A percentile compares a stretch with the other conserved stretches of the same genome.
phyloP scores from a whole-genome alignment of 2,797 vertebrate genomes.

The Sebastes glaucus region DNA sequence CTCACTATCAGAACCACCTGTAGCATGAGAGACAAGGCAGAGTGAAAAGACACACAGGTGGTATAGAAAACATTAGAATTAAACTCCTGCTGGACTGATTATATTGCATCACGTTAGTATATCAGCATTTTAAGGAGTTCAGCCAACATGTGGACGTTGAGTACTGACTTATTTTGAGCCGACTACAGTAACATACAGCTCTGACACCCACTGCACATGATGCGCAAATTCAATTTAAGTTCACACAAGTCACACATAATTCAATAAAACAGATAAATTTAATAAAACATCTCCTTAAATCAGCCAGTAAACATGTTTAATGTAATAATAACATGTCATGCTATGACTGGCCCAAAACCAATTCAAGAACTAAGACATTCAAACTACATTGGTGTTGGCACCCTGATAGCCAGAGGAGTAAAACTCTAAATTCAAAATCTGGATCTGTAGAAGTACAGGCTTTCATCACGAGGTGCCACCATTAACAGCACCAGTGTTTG shows the following conservation, averaged over 20 bases:
- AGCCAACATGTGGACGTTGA: not conserved
- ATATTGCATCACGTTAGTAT: not conserved
- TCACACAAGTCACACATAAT: not conserved
- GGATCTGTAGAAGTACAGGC: not conserved
- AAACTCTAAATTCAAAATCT: not conserved
- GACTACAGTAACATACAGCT: not conserved
- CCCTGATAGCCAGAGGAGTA: not conserved
- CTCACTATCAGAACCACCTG: conserved; percentile 91
- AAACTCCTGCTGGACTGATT: not conserved
- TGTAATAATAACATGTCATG: not conserved
- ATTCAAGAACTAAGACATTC: not conserved
- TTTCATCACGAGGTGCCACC: not conserved
- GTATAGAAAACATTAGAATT: too few relatives aligned
- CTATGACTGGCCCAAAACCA: not conserved
- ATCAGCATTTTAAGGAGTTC: not conserved
- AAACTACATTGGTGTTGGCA: not conserved
- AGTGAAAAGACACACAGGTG: not conserved
- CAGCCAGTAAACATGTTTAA: not conserved
- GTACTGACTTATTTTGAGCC: not conserved
- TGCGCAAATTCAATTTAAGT: not conserved
- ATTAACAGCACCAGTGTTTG: not conserved
- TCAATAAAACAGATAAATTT: conserved; percentile 6
- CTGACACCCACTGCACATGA: not conserved
- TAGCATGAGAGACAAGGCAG: not conserved
- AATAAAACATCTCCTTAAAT: not conserved